These are phyloP conservation scores for Rhingia rostrata DNA, from an alignment of 2,888 invertebrate genomes.

Conservation along the genomic window DNA sequence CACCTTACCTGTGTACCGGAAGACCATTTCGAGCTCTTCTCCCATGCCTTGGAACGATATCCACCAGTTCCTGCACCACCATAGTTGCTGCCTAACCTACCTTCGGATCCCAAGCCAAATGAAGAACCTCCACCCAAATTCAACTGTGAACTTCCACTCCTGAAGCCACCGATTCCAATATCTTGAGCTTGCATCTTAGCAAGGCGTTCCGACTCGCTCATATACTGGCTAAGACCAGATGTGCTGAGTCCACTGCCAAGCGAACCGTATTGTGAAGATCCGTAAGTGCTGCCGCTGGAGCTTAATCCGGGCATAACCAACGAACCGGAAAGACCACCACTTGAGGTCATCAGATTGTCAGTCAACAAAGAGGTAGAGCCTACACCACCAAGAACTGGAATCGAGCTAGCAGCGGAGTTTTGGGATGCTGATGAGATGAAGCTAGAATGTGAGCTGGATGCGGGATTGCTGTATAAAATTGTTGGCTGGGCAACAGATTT, in stretches of 20 bases:
- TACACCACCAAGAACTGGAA: conserved; percentile 67
- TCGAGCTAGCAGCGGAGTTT: conserved; percentile 63
- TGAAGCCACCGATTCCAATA: conserved; percentile 76
- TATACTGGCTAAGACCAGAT: conserved; percentile 77
- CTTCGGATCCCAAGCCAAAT: conserved; percentile 35
- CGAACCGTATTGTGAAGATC: conserved; percentile 46
- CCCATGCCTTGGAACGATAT: conserved; percentile 81
- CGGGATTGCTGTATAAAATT: conserved; percentile 40
- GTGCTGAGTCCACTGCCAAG: conserved; percentile 46
- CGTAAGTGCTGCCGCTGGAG: conserved; percentile 20
- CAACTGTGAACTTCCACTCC: conserved; percentile 76
- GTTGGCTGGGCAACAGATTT: conserved; percentile 37
- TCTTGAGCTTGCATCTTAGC: conserved; percentile 80
- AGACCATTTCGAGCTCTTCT: conserved; percentile 83
- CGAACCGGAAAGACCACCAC: conserved; percentile 14
- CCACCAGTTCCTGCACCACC: conserved; percentile 68
- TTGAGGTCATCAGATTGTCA: conserved; percentile 24
- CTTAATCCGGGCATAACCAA: not conserved
- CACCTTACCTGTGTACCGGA: conserved; percentile 81
- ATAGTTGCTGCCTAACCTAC: conserved; percentile 65
- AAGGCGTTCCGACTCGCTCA: conserved; percentile 80
- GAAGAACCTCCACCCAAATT: conserved; percentile 53
- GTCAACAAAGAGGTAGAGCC: conserved; percentile 60
- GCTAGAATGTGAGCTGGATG: conserved; percentile 69
- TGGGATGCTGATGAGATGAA: conserved; percentile 34